Evolutionary conservation across 2,113 vertebrate species (phyloP).

Genomic region (Patagioenas fasciata): DNA sequence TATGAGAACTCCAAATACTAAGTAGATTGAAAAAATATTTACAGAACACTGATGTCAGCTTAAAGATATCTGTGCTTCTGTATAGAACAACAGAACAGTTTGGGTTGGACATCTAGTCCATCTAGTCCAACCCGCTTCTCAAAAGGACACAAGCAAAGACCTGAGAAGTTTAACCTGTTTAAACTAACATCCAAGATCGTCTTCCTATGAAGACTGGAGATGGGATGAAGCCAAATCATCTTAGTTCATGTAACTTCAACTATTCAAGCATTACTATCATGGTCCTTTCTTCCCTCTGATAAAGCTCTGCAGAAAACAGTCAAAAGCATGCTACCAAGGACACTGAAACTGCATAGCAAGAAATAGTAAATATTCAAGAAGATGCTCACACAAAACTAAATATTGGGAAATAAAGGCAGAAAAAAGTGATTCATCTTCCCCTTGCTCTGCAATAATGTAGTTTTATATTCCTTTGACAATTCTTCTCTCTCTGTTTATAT

Average conservation of each 20-base stretch:
- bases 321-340: background rate
- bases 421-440: background rate
- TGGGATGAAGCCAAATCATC: background rate
- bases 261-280: background rate
- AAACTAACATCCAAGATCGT: background rate
- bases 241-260: background rate
- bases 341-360: background rate
- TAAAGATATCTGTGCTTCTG: background rate
- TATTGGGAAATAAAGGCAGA: background rate
- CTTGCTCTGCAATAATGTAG: background rate
- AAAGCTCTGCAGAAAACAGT: background rate
- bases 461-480: background rate
- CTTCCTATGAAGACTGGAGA: background rate
- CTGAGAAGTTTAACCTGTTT: background rate
- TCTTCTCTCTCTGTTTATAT: background rate
- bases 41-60: background rate
- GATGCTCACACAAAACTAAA: background rate
- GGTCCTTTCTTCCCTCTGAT: background rate
- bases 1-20: background rate
- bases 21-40: background rate
- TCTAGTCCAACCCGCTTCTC: background rate
- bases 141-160: background rate
- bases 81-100: background rate
- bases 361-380: background rate
- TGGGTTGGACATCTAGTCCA: no score